Percentiles rank a stretch among this genome's conserved stretches.
Conservation (phyloP, 2,888 invertebrate species). For the Brachypalpus laphriformis region DNA sequence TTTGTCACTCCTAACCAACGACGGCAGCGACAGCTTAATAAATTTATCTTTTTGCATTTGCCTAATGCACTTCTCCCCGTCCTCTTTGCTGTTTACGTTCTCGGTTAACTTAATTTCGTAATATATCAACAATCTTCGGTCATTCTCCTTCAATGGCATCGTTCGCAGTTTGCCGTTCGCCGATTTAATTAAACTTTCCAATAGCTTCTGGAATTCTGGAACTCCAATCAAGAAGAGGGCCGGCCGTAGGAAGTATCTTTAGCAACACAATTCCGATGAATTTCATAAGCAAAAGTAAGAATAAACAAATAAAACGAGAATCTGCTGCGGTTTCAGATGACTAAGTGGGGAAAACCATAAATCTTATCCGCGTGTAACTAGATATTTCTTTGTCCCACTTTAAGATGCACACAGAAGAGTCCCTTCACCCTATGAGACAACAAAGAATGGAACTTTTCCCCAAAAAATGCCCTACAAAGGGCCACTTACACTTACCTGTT, state of each 20-base stretch:
- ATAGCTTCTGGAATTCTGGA: neutral
- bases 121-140: slow-evolving; percentile 16
- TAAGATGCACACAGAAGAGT: slow-evolving; percentile 4
- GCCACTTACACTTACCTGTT: slow-evolving; percentile 41
- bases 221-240: neutral
- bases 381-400: slow-evolving; percentile 18
- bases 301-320: neutral
- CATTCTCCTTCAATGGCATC: neutral
- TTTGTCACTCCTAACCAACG: neutral
- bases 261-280: neutral
- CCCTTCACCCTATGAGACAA: slow-evolving; percentile 49
- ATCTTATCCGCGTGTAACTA: neutral
- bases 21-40: neutral
- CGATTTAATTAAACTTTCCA: slow-evolving; percentile 13
- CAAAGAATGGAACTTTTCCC: slow-evolving; percentile 28
- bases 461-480: slow-evolving; percentile 11
- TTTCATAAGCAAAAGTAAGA: slow-evolving; percentile 1
- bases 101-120: slow-evolving; percentile 12
- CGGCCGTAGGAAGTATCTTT: neutral
- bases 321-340: slow-evolving; percentile 39
- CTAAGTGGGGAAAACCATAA: slow-evolving; percentile 20
- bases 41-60: neutral
- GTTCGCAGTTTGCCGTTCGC: too few species aligned
- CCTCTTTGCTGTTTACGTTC: slow-evolving; percentile 16
- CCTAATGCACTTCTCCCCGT: neutral